Percentiles rank a stretch among this genome's conserved stretches.
Evolutionary conservation across 1,140 invertebrate species (phyloP).

Genomic region (Harlomillsia oculata): DNA sequence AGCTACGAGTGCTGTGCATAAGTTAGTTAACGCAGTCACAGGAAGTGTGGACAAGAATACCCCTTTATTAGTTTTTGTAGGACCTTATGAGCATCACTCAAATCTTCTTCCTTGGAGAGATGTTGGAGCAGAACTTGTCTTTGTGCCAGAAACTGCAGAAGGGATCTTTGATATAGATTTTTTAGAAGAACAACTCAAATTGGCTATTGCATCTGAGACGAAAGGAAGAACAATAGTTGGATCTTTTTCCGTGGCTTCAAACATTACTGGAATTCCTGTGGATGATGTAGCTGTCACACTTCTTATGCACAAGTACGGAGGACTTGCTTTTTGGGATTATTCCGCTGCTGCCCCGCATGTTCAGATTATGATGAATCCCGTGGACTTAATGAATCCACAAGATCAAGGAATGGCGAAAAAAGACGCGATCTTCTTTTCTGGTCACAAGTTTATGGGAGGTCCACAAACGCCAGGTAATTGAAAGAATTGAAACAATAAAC

Average conservation of each 20-base stretch:
- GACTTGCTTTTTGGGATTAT: conserved; percentile 82
- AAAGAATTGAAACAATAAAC: background rate
- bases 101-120: conserved; percentile 78
- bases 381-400: conserved; percentile 48
- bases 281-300: conserved; percentile 74
- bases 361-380: conserved; percentile 77
- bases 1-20: conserved; percentile 57
- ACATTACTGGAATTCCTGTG: conserved; percentile 75
- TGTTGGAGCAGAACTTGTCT: conserved; percentile 62
- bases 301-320: conserved; percentile 69
- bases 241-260: conserved; percentile 77
- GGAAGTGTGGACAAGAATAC: conserved; percentile 34
- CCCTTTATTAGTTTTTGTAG: conserved; percentile 64
- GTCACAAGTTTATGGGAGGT: conserved; percentile 84
- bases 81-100: conserved; percentile 73
- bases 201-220: conserved; percentile 26
- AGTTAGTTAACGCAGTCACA: conserved; percentile 53
- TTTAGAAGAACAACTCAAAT: conserved; percentile 60
- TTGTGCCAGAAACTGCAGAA: conserved; percentile 63
- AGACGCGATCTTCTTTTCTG: conserved; percentile 82
- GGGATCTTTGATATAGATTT: conserved; percentile 69
- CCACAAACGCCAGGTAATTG: conserved; percentile 63
- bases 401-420: conserved; percentile 62
- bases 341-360: conserved; percentile 72
- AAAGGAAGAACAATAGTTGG: conserved; percentile 53